phyloP scores from a whole-genome alignment of 1,140 invertebrate genomes.

The Oscheius sp. region DNA sequence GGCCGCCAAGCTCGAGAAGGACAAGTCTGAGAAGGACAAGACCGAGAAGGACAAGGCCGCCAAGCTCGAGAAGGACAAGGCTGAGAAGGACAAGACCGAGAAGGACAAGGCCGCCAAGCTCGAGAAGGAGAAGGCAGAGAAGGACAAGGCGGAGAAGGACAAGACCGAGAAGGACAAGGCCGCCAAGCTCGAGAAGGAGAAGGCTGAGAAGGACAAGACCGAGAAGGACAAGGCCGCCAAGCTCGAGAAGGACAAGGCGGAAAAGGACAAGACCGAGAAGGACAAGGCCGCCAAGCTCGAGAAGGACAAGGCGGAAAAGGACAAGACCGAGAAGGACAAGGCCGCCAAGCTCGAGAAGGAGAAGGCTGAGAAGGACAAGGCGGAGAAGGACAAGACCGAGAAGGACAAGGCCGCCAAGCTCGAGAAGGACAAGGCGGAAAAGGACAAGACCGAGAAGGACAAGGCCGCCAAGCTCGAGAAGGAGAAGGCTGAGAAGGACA shows the following conservation, averaged over 20 bases:
- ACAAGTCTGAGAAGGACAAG: background rate
- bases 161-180: background rate
- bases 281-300: conserved; percentile 7
- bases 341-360: background rate
- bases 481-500: background rate
- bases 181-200: background rate
- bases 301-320: conserved; percentile 1
- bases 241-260: background rate
- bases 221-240: background rate
- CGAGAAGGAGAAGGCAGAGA: background rate
- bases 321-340: background rate
- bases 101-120: background rate
- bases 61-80: background rate
- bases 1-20: background rate
- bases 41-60: conserved; percentile 5
- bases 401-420: background rate
- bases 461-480: background rate
- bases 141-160: background rate
- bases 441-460: conserved; percentile 3
- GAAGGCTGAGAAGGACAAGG: conserved; percentile 4
- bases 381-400: too few species aligned
- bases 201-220: conserved; percentile 10
- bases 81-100: conserved; percentile 2
- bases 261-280: conserved; percentile 14
- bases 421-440: background rate